A percentile compares a stretch with the other conserved stretches of the same genome.
Evolutionary conservation across 2,113 vertebrate genomes (phyloP).

Genomic region (Petrocephalus microphthalmus): DNA sequence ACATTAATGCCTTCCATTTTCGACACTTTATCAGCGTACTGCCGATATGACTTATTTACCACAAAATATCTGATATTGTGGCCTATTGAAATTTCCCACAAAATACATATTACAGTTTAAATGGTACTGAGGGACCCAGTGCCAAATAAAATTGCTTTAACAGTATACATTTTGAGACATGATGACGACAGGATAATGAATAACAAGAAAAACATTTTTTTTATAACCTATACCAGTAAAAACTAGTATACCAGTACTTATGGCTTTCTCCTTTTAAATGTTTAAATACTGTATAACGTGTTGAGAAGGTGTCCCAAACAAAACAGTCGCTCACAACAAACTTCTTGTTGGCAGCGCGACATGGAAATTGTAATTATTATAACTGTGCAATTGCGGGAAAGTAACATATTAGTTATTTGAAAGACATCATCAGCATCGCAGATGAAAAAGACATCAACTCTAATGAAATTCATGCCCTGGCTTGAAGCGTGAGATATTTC

Average conservation of each 20-base stretch:
- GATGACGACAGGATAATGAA: not conserved
- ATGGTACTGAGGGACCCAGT: not conserved
- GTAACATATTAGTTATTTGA: not conserved
- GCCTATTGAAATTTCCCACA: not conserved
- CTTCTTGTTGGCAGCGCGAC: not conserved
- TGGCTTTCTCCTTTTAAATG: not conserved
- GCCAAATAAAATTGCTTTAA: not conserved
- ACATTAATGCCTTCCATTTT: constrained; percentile 36
- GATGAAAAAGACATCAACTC: not conserved
- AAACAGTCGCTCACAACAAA: not conserved
- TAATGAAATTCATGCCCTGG: not conserved
- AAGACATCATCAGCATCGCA: not conserved
- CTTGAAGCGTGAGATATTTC: not conserved
- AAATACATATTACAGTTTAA: not conserved
- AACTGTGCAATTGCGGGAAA: not conserved
- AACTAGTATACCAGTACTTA: not conserved
- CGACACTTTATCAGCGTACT: constrained; percentile 45
- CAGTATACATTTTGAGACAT: not conserved
- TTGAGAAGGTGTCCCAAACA: not conserved
- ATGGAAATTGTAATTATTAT: not conserved
- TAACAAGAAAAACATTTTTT: not conserved
- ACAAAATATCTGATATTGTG: constrained; percentile 55
- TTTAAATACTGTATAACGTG: not conserved
- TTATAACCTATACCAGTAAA: not conserved
- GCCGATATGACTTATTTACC: constrained; percentile 49